Evolutionary conservation across 2,888 invertebrate genomes (phyloP), one percentile per base, ranked within the genome.

Genomic region (Acanthacorydalis orientalis): DNA sequence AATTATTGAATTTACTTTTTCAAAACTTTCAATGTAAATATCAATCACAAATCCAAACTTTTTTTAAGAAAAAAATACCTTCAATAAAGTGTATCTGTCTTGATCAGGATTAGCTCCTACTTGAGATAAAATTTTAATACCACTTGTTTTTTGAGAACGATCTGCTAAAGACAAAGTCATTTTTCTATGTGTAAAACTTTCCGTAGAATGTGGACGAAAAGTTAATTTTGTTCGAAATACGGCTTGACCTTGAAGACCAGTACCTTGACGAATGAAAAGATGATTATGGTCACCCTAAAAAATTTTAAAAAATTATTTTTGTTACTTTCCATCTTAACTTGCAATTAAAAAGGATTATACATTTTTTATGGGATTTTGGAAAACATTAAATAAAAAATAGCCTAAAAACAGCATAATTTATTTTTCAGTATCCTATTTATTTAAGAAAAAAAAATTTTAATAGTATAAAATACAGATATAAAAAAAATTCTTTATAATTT

Each of bases 151-250:
- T 45, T 88, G 83, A 40, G 91, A 87, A 46, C 95, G 76, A 67
- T 98, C 97, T 0, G 97, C 97, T 55, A 97, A 72, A 0, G 95
- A 96, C 67, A 97, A 75, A 0, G 97, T 98, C 87, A 98, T 96
- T 75, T 98, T 98, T 55, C 95, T 79, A 65, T 98, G 97, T 0
- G 98, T 98, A 68, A 96, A 93, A 16, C 96, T 96, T 63, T 98
- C 97, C 0, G 97, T 98, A 1, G 97, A 97, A 64, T 96, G 95
- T 0, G 98, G 98, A 40, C 97, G 76, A 81, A 98, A 98, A 1
- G 92, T 90, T 0, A 98, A 70, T 65, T 97, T 97, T 0, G 93
- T 95, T 38, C 90, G 77, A 70, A 98, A 97, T 32, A 98, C 91
- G 0, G 95, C 90, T 64, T 97, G 97, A 0, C 96, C 97, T 60